Conservation (phyloP, 2,113 vertebrate species). For the Petaurus breviceps region DNA sequence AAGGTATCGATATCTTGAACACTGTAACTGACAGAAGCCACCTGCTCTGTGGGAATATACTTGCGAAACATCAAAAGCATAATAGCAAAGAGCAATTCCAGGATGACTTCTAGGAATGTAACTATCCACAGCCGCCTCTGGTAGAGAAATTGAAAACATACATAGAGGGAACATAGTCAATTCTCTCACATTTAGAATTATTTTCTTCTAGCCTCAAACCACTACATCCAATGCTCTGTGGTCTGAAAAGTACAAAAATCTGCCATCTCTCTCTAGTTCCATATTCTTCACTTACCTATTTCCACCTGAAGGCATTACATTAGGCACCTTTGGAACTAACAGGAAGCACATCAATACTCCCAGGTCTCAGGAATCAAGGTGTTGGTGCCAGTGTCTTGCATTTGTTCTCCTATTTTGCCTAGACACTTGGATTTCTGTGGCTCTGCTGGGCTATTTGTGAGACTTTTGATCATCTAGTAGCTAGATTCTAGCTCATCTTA, state of each 20-base stretch:
- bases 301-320: not conserved
- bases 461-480: not conserved
- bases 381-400: not conserved
- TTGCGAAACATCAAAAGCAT: constrained; percentile 90
- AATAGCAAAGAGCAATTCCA: constrained; percentile 90
- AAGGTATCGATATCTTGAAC: constrained; percentile 72
- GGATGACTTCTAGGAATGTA: constrained; percentile 89
- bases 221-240: not conserved
- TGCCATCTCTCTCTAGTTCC: not conserved
- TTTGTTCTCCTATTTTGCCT: not conserved
- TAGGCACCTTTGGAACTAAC: not conserved
- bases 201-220: not conserved
- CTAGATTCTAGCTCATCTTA: not conserved
- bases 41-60: constrained; percentile 83
- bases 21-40: constrained; percentile 85
- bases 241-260: not conserved
- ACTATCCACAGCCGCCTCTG: constrained; percentile 93
- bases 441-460: not conserved
- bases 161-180: not conserved
- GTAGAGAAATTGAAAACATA: not conserved
- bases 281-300: not conserved
- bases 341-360: not conserved
- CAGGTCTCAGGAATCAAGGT: not conserved
- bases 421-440: not conserved
- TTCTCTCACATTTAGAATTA: not conserved